Evolutionary conservation across 2,888 invertebrate genomes (phyloP).

Genomic region (Esperia sulphurella): DNA sequence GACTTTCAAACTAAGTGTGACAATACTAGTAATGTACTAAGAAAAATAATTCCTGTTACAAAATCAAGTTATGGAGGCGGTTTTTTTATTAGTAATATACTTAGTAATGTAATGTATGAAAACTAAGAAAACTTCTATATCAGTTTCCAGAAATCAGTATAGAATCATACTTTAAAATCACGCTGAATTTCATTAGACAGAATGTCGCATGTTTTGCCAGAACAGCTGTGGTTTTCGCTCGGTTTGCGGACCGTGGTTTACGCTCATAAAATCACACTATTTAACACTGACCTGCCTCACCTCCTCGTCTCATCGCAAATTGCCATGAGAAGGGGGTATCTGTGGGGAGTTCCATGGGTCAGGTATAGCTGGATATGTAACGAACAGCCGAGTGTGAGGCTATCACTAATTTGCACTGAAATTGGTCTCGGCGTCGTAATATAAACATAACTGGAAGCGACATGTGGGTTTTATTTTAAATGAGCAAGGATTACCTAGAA

Average conservation of each 20-base stretch:
- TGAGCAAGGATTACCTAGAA: too few species aligned
- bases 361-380: neutral
- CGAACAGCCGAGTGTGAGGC: neutral
- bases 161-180: neutral
- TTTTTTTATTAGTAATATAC: too few species aligned
- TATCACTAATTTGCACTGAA: neutral
- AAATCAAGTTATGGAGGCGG: too few species aligned
- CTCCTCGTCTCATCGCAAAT: neutral
- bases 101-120: too few species aligned
- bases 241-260: neutral
- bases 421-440: neutral
- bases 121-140: neutral
- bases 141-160: neutral
- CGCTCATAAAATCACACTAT: neutral
- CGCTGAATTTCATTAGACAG: neutral
- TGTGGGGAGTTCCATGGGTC: neutral
- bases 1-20: too few species aligned
- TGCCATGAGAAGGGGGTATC: neutral
- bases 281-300: neutral
- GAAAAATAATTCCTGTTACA: too few species aligned
- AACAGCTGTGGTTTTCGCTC: constrained; percentile 1
- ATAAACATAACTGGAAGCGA: neutral
- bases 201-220: neutral
- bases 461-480: neutral
- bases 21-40: too few species aligned